Conservation (phyloP, 1,140 invertebrate genomes). For the Drosophila bocki region DNA sequence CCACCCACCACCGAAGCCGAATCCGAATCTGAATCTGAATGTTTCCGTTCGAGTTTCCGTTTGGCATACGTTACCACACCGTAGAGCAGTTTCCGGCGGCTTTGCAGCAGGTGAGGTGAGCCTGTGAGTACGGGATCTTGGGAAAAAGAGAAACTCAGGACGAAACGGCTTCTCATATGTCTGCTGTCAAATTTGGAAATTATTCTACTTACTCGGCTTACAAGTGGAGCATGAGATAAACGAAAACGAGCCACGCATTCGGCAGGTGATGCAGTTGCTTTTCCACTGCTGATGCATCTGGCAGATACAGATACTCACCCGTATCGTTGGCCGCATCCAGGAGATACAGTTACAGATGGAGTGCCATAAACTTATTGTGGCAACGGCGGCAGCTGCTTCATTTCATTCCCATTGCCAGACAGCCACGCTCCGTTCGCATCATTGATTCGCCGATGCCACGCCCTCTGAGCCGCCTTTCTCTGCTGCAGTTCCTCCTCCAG, state of each 20-base stretch:
- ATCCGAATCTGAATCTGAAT: slow-evolving; percentile 42
- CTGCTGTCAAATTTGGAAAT: slow-evolving; percentile 81
- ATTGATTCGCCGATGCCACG: slow-evolving; percentile 61
- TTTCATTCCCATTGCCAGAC: slow-evolving; percentile 60
- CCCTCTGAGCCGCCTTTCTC: slow-evolving; percentile 11
- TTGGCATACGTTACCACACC: slow-evolving; percentile 54
- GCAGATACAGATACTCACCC: slow-evolving; percentile 39
- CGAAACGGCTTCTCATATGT: slow-evolving; percentile 61
- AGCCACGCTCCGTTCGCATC: slow-evolving; percentile 45
- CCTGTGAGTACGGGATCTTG: slow-evolving; percentile 1
- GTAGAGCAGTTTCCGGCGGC: slow-evolving; percentile 46
- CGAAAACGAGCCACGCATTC: slow-evolving; percentile 38
- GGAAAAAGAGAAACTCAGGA: slow-evolving; percentile 7
- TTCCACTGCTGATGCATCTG: slow-evolving; percentile 35
- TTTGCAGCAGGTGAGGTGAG: slow-evolving; percentile 25
- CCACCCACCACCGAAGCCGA: slow-evolving; percentile 20
- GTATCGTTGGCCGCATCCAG: slow-evolving; percentile 18
- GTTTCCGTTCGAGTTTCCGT: slow-evolving; percentile 72
- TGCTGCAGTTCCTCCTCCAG: neutral
- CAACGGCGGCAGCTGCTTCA: slow-evolving; percentile 62
- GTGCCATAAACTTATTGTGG: slow-evolving; percentile 62
- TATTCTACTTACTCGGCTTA: slow-evolving; percentile 70
- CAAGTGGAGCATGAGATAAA: slow-evolving; percentile 69
- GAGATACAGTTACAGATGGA: slow-evolving; percentile 58
- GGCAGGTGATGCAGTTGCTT: slow-evolving; percentile 45